Base-by-base conservation (phyloP, 2,888 invertebrate species). In the Perizoma affinitatum region DNA sequence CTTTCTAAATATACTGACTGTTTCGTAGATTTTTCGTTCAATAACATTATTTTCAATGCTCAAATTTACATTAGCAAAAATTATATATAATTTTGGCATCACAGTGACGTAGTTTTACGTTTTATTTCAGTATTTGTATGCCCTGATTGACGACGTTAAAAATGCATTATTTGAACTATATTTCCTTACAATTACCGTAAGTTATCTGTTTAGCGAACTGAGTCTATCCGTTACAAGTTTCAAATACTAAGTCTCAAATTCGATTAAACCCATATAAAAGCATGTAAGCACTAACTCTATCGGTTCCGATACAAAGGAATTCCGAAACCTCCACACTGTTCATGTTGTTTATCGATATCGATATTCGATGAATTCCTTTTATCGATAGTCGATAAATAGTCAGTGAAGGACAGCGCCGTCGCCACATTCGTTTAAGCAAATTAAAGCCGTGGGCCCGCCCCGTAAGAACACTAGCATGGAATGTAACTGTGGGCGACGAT, bases 221-320 rank as follows among this genome's bases (percentile, higher is more conserved):
- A 44, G 11, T 50, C 46, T 50, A 57, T 43, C 11, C 5, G 42
- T 56, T 49, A 43, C 47, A 54, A 48, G 47, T 22, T 45, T 38
- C 41, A 59, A 61, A 54, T 59, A 60, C 58, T 61, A 61, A 58
- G 53, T 63, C 52, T 60, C 61, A 57, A 66, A 66, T 61, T 63
- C 55, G 51, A 67, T 49, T 58, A 58, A 70, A 72, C 70, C 74
- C 67, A 70, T 71, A 73, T 73, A 73, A 72, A 73, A 72, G 71
- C 72, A 68, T 52, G 61, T 64, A 55, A 45, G 47, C 58, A 64
- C 35, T 54, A 55, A 53, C 63, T 63, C 59, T 52, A 58, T 59
- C 63, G 59, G 47, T 22, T 47, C 41, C 61, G 56, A 50, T 45
- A 53, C 7, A 48, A 52, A 48, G 42, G 42, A 53, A 54, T 58